A percentile compares a stretch with the other conserved stretches of the same genome.
phyloP scores from a whole-genome alignment of 2,888 invertebrate species.

The Chydorus sphaericus region DNA sequence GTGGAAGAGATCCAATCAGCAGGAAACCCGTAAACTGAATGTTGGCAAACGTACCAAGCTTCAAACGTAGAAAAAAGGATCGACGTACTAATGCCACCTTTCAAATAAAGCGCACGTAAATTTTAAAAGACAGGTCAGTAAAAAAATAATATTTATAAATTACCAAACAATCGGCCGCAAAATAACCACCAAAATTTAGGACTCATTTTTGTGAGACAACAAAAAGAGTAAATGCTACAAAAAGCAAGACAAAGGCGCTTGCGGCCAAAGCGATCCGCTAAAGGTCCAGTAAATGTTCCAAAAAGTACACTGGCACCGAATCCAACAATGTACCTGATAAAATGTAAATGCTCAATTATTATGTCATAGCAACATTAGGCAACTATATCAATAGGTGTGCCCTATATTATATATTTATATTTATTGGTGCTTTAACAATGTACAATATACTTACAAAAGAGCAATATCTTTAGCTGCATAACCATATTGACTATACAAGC shows the following conservation, averaged over 20 bases:
- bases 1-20: slow-evolving; percentile 40
- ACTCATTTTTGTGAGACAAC: slow-evolving; percentile 35
- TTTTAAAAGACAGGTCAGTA: background rate
- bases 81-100: slow-evolving; percentile 40
- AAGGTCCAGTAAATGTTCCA: slow-evolving; percentile 38
- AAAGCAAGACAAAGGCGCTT: slow-evolving; percentile 36
- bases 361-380: no score
- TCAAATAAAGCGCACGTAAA: background rate
- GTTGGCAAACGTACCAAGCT: slow-evolving; percentile 44
- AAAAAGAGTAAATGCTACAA: slow-evolving; percentile 34
- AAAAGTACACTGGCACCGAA: slow-evolving; percentile 40
- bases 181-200: slow-evolving; percentile 18
- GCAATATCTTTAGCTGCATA: slow-evolving; percentile 40
- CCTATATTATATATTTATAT: no score
- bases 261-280: slow-evolving; percentile 40
- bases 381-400: no score
- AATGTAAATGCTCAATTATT: background rate
- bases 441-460: slow-evolving; percentile 28
- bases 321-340: slow-evolving; percentile 36
- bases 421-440: no score
- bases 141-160: no score
- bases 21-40: slow-evolving; percentile 38
- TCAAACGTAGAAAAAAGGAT: slow-evolving; percentile 43
- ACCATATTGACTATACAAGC: slow-evolving; percentile 40
- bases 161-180: slow-evolving; percentile 21